Conservation (phyloP, 2,888 invertebrate genomes). For the Polydrusus tereticollis region DNA sequence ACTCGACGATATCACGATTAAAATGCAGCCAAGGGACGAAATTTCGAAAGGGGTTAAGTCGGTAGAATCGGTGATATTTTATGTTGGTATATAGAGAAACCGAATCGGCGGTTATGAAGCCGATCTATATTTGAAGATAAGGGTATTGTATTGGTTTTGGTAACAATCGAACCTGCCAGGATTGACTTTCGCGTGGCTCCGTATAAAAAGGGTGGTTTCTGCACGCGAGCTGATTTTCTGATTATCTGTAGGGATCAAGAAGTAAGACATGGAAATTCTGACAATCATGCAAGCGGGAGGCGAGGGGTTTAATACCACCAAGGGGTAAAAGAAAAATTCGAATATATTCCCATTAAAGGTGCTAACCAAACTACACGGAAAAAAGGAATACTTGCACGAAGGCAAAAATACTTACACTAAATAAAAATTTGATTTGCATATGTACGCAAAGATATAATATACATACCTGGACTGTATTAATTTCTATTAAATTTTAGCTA, state of each 20-base stretch:
- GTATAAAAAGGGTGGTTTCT: conserved; percentile 32
- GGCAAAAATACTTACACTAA: too few relatives aligned
- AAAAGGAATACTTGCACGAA: too few relatives aligned
- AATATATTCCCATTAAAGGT: too few relatives aligned
- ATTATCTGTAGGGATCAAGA: neutral
- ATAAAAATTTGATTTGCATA: too few relatives aligned
- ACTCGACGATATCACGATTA: neutral
- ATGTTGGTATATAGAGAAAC: conserved; percentile 15
- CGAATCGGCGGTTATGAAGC: conserved; percentile 4
- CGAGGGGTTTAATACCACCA: too few relatives aligned
- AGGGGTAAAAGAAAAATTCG: too few relatives aligned
- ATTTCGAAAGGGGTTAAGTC: conserved; percentile 5
- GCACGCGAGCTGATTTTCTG: conserved; percentile 29
- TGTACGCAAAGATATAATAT: too few relatives aligned
- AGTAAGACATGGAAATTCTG: too few relatives aligned
- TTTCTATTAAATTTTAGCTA: too few relatives aligned
- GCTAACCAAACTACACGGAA: too few relatives aligned
- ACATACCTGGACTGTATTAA: too few relatives aligned
- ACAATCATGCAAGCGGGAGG: too few relatives aligned
- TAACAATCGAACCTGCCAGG: conserved; percentile 30
- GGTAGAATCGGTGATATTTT: conserved; percentile 14
- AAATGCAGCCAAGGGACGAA: neutral
- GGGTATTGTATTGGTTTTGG: conserved; percentile 58
- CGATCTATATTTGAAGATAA: conserved; percentile 59
- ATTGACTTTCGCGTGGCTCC: conserved; percentile 45